phyloP scores from a whole-genome alignment of 2,888 invertebrate species.

The Phyllotreta cruciferae region DNA sequence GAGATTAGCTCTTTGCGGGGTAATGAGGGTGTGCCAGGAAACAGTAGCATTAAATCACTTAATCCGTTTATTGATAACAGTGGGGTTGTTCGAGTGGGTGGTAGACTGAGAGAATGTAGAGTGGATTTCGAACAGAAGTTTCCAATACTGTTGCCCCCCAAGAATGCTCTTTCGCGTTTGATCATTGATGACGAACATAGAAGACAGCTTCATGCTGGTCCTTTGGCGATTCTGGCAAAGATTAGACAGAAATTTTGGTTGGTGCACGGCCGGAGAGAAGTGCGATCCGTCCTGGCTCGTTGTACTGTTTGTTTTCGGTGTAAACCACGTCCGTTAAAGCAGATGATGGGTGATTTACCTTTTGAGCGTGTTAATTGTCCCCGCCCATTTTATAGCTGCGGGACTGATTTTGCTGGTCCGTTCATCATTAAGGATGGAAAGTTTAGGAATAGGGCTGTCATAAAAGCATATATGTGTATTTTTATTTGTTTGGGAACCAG shows the following conservation, averaged over 20 bases:
- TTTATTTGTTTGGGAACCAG: slow-evolving; percentile 48
- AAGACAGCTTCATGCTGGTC: slow-evolving; percentile 20
- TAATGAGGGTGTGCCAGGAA: too few relatives aligned
- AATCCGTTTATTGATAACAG: too few relatives aligned
- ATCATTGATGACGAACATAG: background rate
- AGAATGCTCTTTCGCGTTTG: background rate
- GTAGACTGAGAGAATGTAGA: too few relatives aligned
- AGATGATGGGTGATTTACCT: slow-evolving; percentile 48
- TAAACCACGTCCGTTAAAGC: slow-evolving; percentile 2
- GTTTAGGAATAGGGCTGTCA: slow-evolving; percentile 33
- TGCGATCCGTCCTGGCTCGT: slow-evolving; percentile 1
- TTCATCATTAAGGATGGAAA: slow-evolving; percentile 37
- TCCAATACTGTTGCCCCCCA: background rate
- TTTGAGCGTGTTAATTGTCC: slow-evolving; percentile 22
- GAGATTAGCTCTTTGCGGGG: too few relatives aligned
- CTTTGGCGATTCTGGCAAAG: background rate
- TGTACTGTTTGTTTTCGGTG: slow-evolving; percentile 30
- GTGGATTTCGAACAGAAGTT: background rate
- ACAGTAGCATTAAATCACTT: too few relatives aligned
- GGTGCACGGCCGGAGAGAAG: slow-evolving; percentile 13
- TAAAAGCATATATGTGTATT: slow-evolving; percentile 45
- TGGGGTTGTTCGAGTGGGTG: too few relatives aligned
- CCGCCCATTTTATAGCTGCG: slow-evolving; percentile 33
- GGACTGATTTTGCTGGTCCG: slow-evolving; percentile 46
- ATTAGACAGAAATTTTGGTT: slow-evolving; percentile 26